These are phyloP conservation scores for Psilanteris sp. DNA, from an alignment of 1,140 invertebrate genomes.

Conservation along the genomic window DNA sequence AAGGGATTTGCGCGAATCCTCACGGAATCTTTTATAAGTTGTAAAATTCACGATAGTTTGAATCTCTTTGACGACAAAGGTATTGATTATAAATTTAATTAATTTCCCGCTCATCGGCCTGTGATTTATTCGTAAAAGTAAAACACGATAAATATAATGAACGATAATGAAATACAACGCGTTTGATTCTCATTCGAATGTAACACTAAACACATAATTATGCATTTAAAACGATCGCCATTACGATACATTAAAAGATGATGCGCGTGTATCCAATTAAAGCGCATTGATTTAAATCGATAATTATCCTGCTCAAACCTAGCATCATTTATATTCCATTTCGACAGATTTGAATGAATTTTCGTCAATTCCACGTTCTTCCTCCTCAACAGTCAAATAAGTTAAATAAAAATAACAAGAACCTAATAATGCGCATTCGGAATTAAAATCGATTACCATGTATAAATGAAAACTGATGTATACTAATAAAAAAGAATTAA, in stretches of 20 bases:
- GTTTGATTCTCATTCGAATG: conserved; percentile 38
- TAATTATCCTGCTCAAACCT: conserved; percentile 41
- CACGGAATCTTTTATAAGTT: conserved; percentile 21
- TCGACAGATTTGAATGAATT: conserved; percentile 21
- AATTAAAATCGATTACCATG: conserved; percentile 3
- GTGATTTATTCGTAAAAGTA: conserved; percentile 37
- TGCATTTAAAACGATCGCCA: conserved; percentile 36
- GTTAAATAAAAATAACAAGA: background rate
- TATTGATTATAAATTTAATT: conserved; percentile 56
- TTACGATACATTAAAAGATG: conserved; percentile 46
- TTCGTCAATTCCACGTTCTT: conserved; percentile 6
- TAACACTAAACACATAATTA: conserved; percentile 47
- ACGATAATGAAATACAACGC: conserved; percentile 47
- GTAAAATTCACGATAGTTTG: conserved; percentile 19
- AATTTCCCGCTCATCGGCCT: conserved; percentile 33
- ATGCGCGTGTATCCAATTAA: conserved; percentile 48
- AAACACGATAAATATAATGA: conserved; percentile 46
- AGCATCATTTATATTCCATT: conserved; percentile 43
- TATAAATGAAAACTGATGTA: conserved; percentile 14
- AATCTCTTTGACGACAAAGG: conserved; percentile 33
- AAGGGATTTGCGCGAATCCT: conserved; percentile 7
- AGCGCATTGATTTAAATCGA: conserved; percentile 50
- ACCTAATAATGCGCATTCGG: background rate
- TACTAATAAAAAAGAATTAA: conserved; percentile 9
- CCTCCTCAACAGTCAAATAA: background rate